Percentiles rank a stretch among this genome's conserved stretches.
Evolutionary conservation across 2,113 vertebrate genomes (phyloP).

Genomic region (Hydropotes inermis): DNA sequence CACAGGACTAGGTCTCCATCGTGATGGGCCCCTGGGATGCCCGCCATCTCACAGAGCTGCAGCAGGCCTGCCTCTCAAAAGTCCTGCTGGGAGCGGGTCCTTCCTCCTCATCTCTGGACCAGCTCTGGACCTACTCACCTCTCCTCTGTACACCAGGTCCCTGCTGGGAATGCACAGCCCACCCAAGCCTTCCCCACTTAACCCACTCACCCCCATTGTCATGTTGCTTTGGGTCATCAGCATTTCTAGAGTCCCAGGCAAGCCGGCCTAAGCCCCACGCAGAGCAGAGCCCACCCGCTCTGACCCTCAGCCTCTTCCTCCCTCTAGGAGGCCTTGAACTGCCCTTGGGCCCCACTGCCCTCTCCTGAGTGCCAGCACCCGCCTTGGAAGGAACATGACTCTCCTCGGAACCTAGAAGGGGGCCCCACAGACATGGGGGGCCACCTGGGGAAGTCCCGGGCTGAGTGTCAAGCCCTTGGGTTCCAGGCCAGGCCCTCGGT

Average conservation of each 20-base stretch:
- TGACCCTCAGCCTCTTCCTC: too few species aligned
- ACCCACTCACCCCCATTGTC: too few species aligned
- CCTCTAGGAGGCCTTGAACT: background rate
- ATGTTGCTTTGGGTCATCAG: background rate
- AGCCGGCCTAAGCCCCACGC: background rate
- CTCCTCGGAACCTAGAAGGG: background rate
- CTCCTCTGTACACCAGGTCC: background rate
- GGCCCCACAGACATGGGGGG: background rate
- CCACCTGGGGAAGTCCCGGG: background rate
- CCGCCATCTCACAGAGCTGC: background rate
- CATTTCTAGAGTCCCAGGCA: background rate
- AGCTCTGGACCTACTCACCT: rapidly evolving
- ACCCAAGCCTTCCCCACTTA: background rate
- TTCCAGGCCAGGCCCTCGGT: background rate
- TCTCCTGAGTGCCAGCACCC: background rate
- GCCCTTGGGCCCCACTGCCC: background rate
- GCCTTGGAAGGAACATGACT: background rate
- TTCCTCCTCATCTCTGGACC: background rate
- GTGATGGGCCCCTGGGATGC: background rate
- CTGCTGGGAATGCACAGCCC: background rate
- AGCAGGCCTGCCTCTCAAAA: background rate
- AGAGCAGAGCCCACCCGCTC: background rate
- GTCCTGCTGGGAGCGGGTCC: background rate
- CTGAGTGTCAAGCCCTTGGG: background rate
- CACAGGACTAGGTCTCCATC: background rate